Evolutionary conservation across 1,140 invertebrate genomes (phyloP).

Genomic region (Pollicipes pollicipes): DNA sequence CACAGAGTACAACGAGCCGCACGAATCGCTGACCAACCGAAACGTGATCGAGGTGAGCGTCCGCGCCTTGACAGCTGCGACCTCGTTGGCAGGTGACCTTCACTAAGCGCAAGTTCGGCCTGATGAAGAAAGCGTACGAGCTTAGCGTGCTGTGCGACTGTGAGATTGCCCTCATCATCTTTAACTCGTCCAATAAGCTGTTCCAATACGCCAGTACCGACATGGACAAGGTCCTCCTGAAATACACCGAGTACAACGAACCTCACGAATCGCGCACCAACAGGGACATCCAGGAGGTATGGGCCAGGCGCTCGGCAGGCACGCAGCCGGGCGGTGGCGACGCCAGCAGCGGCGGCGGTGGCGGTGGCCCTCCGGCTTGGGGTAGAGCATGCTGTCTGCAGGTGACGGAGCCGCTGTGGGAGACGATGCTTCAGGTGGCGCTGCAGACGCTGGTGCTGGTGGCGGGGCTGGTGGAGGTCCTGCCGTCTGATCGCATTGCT

Average conservation of each 20-base stretch:
- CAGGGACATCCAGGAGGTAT: slow-evolving; percentile 91
- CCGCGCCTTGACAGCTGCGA: slow-evolving; percentile 9
- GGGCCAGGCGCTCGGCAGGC: background rate
- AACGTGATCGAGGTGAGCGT: slow-evolving; percentile 89
- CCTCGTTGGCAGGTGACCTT: slow-evolving; percentile 75
- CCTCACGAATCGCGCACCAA: slow-evolving; percentile 98
- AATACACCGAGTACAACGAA: slow-evolving; percentile 99
- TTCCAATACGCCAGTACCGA: slow-evolving; percentile 99
- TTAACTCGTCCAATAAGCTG: slow-evolving; percentile 97
- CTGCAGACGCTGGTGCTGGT: no score
- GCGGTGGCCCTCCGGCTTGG: no score
- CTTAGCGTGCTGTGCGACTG: slow-evolving; percentile 97
- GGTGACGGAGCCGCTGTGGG: no score
- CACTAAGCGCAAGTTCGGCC: slow-evolving; percentile 98
- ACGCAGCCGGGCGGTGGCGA: no score
- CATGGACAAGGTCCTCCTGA: slow-evolving; percentile 98
- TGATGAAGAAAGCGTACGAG: slow-evolving; percentile 99
- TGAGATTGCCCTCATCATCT: slow-evolving; percentile 98
- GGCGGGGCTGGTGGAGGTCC: no score
- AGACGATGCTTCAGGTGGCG: no score
- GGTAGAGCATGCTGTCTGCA: no score
- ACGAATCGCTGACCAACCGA: slow-evolving; percentile 97
- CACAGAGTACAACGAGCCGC: slow-evolving; percentile 99
- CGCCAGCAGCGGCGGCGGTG: background rate
- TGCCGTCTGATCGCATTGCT: no score